These are phyloP conservation scores for Clivina fossor DNA, from an alignment of 2,888 invertebrate species.

Conservation along the genomic window DNA sequence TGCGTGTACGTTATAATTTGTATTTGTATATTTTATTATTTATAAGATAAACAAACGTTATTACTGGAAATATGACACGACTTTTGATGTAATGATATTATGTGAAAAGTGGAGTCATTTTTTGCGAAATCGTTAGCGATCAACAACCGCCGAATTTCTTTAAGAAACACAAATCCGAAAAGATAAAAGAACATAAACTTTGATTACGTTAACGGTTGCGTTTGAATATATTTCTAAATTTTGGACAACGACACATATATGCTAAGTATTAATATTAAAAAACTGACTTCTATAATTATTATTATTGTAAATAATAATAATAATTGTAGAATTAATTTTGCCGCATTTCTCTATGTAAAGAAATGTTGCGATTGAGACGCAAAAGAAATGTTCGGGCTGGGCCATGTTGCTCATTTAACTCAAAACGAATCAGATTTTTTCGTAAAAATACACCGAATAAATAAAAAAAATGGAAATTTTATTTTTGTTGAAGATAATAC, in stretches of 20 bases:
- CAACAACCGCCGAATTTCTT: slow-evolving; percentile 29
- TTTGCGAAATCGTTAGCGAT: slow-evolving; percentile 27
- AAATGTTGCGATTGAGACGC: slow-evolving; percentile 17
- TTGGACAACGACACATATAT: slow-evolving; percentile 55
- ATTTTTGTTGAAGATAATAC: slow-evolving; percentile 30
- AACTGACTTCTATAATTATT: slow-evolving; percentile 31
- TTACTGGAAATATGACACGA: neutral
- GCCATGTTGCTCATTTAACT: slow-evolving; percentile 11
- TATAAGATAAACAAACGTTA: slow-evolving; percentile 37
- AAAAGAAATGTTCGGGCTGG: slow-evolving; percentile 22
- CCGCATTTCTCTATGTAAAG: slow-evolving; percentile 17
- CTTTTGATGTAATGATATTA: neutral
- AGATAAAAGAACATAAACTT: too few relatives aligned
- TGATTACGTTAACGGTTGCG: slow-evolving; percentile 26
- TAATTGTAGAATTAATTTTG: slow-evolving; percentile 13
- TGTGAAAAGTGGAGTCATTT: neutral
- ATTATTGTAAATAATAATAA: slow-evolving; percentile 33
- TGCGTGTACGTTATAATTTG: slow-evolving; percentile 42
- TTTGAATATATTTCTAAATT: slow-evolving; percentile 30
- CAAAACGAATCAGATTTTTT: slow-evolving; percentile 14
- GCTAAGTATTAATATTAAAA: slow-evolving; percentile 40
- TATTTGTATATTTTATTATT: slow-evolving; percentile 13
- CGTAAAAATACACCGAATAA: too few relatives aligned
- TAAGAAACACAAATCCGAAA: slow-evolving; percentile 15
- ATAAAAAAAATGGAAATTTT: slow-evolving; percentile 20